Conservation (phyloP, 2,888 invertebrate species). For the Ashinkailepas kermadecensis region DNA sequence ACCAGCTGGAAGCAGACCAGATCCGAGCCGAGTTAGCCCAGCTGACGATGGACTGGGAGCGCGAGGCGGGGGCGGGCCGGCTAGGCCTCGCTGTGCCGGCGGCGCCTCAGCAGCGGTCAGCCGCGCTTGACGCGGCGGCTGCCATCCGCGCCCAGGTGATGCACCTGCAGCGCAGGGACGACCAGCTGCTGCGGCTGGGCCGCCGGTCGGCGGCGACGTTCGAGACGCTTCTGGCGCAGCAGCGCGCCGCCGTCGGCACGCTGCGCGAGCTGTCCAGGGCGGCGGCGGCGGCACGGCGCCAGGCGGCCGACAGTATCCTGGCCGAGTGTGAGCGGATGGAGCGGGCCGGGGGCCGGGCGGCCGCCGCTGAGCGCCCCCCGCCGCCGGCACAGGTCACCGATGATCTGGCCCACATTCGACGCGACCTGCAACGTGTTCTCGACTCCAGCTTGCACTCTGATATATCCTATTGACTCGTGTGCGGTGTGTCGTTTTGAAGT, state of each 20-base stretch:
- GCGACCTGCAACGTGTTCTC: no score
- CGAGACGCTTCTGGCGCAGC: conserved; percentile 4
- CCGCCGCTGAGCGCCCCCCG: no score
- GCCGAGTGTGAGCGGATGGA: conserved; percentile 10
- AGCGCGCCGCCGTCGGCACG: background rate
- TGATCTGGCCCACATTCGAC: no score
- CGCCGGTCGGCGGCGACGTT: background rate
- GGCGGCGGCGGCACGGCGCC: background rate
- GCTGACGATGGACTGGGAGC: background rate
- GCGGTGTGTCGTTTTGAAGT: no score
- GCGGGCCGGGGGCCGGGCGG: background rate
- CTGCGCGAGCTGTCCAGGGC: background rate
- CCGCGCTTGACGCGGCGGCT: background rate
- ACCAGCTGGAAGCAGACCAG: background rate
- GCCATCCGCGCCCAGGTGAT: background rate
- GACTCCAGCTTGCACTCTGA: no score
- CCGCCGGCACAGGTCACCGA: no score
- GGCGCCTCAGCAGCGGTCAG: background rate
- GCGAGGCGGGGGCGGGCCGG: background rate
- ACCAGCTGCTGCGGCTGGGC: background rate
- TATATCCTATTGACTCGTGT: no score
- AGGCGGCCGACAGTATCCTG: background rate
- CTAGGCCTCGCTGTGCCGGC: background rate
- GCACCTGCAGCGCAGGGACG: background rate
- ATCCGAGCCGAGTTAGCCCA: background rate